Evolutionary conservation across 2,888 invertebrate species (phyloP).

Genomic region (Theretra japonica): DNA sequence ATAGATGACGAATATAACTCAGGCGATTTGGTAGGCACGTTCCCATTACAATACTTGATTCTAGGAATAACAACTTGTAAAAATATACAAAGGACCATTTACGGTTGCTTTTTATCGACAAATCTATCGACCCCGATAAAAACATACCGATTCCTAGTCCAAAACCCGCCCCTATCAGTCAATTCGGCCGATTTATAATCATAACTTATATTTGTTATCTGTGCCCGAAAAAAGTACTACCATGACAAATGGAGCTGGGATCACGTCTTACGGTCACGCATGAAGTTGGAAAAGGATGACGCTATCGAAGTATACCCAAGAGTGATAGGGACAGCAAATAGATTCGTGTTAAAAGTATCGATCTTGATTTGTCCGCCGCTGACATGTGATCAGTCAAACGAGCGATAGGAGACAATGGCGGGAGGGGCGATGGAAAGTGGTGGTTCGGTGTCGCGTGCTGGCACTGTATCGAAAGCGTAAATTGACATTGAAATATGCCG

Average conservation of each 20-base stretch:
- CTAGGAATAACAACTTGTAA: not conserved
- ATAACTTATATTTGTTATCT: constrained; percentile 70
- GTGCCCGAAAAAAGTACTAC: constrained; percentile 64
- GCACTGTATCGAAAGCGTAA: constrained; percentile 64
- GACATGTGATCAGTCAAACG: constrained; percentile 77
- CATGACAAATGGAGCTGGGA: constrained; percentile 72
- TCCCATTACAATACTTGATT: not conserved
- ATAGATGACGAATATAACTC: not conserved
- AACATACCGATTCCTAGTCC: not conserved
- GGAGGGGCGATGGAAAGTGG: constrained; percentile 64
- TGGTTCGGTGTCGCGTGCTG: constrained; percentile 59
- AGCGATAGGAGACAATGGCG: constrained; percentile 64
- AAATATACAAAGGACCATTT: constrained; percentile 8
- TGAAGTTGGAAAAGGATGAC: constrained; percentile 43
- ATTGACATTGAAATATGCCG: constrained; percentile 69
- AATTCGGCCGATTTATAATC: constrained; percentile 67
- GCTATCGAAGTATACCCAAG: constrained; percentile 32
- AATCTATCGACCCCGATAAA: constrained; percentile 24
- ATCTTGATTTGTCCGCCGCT: constrained; percentile 79
- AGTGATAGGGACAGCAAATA: constrained; percentile 49
- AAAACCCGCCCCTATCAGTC: constrained; percentile 25
- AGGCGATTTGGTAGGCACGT: not conserved
- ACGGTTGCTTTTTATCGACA: constrained; percentile 3
- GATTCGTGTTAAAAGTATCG: constrained; percentile 76
- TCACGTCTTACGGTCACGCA: constrained; percentile 47